Evolutionary conservation across 2,888 invertebrate species (phyloP), one percentile per base, ranked within the genome.

Genomic region (Tenthredo scrophulariae): DNA sequence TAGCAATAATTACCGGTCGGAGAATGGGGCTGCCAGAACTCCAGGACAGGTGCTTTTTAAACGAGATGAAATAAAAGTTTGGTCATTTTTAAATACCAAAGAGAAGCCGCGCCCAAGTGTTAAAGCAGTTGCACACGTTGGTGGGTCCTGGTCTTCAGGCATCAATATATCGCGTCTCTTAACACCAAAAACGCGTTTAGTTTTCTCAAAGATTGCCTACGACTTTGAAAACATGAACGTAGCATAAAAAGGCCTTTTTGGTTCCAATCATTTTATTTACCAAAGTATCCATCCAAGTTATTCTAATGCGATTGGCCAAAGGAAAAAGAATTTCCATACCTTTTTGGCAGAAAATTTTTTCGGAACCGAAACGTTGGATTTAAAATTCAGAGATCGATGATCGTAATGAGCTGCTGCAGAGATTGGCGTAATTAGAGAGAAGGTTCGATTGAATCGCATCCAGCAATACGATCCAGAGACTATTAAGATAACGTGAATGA

Each of bases 1-100:
- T 77, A 54, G 77, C 50, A 50, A 80, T 80, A 80, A 80, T 80
- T 80, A 43, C 13, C 10, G 58, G 54, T 62, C 79, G 26, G 7
- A 18, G 37, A 6, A 58, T 33, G 33, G 46, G 26, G 2, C 6
- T 29, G 0, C 10, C 18, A 4, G 50, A 29, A 40, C 58, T n/a
- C 13, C n/a, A 22, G 50, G 58, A 50, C 40, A 75, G 26, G 46
- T 75, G 46, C 10, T 70, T 37, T 13, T 74, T 15, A 33, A 77
- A 77, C 46, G 54, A 75, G 50, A 18, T 29, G 3, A 22, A 26
- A 46, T n/a, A 54, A 77, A 54, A 54, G 40, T 54, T 77, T 77
- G 77, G 33, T 50, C 29, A 77, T 77, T 77, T 77, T 77, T 77
- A 77, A 77, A 77, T 77, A 50, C 37, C 50, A 46, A 54, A 77